Evolutionary conservation across 2,888 invertebrate genomes (phyloP), one percentile per base, ranked within the genome.

Genomic region (Eupeodes latifasciatus): DNA sequence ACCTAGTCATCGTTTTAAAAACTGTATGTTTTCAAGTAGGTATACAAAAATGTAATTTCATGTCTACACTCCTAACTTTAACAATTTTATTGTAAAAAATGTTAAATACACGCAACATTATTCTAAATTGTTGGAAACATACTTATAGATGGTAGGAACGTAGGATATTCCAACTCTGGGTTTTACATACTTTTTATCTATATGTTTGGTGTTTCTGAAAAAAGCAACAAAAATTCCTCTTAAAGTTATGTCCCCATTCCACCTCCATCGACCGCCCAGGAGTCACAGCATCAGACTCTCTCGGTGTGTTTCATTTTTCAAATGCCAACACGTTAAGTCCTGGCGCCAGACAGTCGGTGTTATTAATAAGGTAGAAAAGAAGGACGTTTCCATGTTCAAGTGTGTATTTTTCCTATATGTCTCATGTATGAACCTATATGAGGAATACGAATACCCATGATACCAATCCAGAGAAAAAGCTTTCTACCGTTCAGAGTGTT

Each of bases 301-400:
- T 14, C 47, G 47, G 72, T 59, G 72, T 72, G 57, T 79, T 67
- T 40, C 49, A 69, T 69, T 76, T 76, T 69, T 49, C 61, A 81
- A 34, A 81, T 81, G 62, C 76, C 76, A 69, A 76, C 81, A 81
- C 81, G 81, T 81, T 55, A 47, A 71, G 55, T 61, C 61, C 47
- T 55, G 81, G 76, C 81, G 81, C 81, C 81, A 76, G 76, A 76
- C 62, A 76, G 76, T 81, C 81, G 76, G 11, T 36, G 67, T 69
- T 67, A 61, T 44, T 69, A 44, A 76, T 72, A 81, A 81, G 81
- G 81, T 81, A 81, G 72, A 69, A 69, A 76, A 75, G 16, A 61
- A 59, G 51, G 49, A n/a, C 2, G 49, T 59, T 44, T 57, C 14
- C 19, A 57, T 74, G n/a, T 44, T 57, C 40, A 62, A 62, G 62